Base-by-base conservation (phyloP, 1,140 invertebrate species). In the Papilio machaon region DNA sequence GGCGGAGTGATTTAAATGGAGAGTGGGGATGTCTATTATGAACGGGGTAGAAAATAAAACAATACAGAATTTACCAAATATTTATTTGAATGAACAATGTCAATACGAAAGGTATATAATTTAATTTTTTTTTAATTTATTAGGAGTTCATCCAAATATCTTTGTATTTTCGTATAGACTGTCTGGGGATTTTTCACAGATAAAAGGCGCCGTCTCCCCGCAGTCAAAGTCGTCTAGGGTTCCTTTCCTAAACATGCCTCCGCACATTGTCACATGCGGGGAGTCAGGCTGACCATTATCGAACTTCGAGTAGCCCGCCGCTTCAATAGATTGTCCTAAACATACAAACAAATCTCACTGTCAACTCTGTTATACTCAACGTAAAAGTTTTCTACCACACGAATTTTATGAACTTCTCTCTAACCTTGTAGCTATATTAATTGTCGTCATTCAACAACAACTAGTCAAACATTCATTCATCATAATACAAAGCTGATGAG, bases 221-320 rank as follows among this genome's bases (percentile, higher is more conserved):
- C 60, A 64, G 0, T 1, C 0, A 64, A 64, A 30, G 23, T 64
- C 60, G 60, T 64, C 60, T 13, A 64, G 23, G 9, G 9, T 9
- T 30, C 19, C 23, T 23, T 6, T 64, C 23, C 23, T 64, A 19
- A 64, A 30, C 23, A 64, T 64, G 2, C 19, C 60, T 10, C 60
- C 60, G 60, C 60, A 64, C 5, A 11, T 10, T 7, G 11, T 13
- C 10, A 1, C 10, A 23, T 64, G 8, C 23, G 60, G 9, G 4
- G 23, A 23, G 23, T 30, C 23, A 11, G 60, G 60, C 60, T 64
- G 60, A 35, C 3, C 10, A 13, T 23, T 64, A 4, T 30, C 60
- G 60, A 64, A 64, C 60, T 35, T 64, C 60, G 60, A 64, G 60
- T 64, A 64, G 60, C 60, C 60, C 23, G 60, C 23, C 10, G 19